Evolutionary conservation across 2,797 vertebrate species (phyloP), one percentile per base, ranked within the genome.

Genomic region (Hylomyscus alleni): DNA sequence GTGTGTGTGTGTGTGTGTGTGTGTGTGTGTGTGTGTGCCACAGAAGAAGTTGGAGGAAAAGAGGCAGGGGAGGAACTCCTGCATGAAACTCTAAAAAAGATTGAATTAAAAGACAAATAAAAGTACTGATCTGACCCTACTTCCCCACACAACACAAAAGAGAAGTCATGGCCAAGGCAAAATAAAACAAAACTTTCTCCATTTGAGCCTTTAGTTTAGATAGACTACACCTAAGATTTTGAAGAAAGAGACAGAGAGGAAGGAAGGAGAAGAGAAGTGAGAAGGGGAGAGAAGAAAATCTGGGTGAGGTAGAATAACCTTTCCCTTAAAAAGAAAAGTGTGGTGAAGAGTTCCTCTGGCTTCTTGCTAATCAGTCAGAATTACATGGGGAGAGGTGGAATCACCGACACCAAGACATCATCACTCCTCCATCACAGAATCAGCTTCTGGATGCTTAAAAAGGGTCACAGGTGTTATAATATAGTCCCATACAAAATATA

Each of bases 401-500:
- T 92, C 58, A 89, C 26, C 34, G 13, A 91, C 1, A 0, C 75
- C 80, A 91, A 91, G 50, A 93, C 96, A 86, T 34, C 26, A 62
- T 90, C 69, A 50, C 52, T 31, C 62, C 44, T 93, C 31, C 81
- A 67, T 6, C 69, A 76, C n/a, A 92, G 89, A 90, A 44, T 54
- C 6, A 24, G 54, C 75, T 96, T 95, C 96, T 50, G 86, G 58
- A 93, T 78, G 91, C 67, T 86, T 94, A 67, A 47, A 95, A 95
- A 93, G 87, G 72, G 58, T 26, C 37, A 93, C 52, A 69, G 80
- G 65, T 82, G 54, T 93, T 62, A 92, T 10, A 24, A 60, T 90
- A 83, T 26, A 93, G n/a, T 84, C 93, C 92, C 72, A 93, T 56
- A 89, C 76, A 95, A 96, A 86, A 93, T n/a, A 89, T 54, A 81